Conservation (phyloP, 2,113 vertebrate species). For the Varanus salvator region DNA sequence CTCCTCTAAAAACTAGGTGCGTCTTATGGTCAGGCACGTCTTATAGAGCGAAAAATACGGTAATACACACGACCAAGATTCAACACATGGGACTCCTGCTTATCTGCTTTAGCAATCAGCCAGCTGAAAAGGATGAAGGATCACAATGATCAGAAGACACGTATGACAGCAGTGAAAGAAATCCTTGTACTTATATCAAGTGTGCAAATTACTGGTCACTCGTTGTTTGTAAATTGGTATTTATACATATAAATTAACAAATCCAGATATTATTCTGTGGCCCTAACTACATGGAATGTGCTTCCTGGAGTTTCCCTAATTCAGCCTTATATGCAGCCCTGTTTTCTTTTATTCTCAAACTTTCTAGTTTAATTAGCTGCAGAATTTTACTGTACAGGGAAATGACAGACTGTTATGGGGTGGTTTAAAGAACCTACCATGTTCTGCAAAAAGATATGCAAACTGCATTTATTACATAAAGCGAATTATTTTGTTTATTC, state of each 20-base stretch:
- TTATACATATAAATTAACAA: no score
- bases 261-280: no score
- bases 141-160: background rate
- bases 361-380: background rate
- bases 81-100: background rate
- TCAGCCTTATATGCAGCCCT: background rate
- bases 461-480: background rate
- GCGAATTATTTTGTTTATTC: background rate
- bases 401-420: background rate
- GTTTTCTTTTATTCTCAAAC: background rate
- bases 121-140: background rate
- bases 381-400: background rate
- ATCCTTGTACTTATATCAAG: background rate
- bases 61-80: background rate
- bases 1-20: no score
- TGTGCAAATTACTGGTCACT: background rate
- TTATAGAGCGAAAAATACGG: no score
- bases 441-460: slow-evolving; percentile 12
- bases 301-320: background rate
- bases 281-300: no score
- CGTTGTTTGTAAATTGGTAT: no score
- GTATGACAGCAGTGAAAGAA: background rate
- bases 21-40: no score
- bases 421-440: background rate
- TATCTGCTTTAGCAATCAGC: background rate